phyloP scores from a whole-genome alignment of 2,113 vertebrate species.

The Misgurnus mizolepis region DNA sequence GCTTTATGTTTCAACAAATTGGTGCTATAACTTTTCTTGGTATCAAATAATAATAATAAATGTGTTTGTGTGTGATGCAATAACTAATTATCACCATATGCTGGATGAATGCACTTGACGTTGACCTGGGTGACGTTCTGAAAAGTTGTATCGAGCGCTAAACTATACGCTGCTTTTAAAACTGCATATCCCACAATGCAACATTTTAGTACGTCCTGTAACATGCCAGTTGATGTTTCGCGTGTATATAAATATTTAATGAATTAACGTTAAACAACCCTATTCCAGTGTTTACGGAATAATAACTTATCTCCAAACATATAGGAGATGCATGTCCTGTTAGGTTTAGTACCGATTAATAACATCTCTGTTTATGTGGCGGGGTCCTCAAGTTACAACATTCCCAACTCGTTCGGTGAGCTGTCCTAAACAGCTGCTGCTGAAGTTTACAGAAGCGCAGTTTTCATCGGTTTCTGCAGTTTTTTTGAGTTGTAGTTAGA shows the following conservation, averaged over 20 bases:
- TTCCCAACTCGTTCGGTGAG: conserved; percentile 30
- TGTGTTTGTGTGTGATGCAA: not conserved
- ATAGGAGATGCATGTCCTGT: not conserved
- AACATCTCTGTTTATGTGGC: conserved; percentile 30
- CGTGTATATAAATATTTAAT: not conserved
- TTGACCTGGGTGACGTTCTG: not conserved
- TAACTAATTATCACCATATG: not conserved
- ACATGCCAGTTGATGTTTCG: conserved; percentile 45
- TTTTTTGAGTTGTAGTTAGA: not conserved
- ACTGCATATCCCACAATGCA: conserved; percentile 67
- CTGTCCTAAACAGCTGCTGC: conserved; percentile 43
- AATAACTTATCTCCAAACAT: not conserved
- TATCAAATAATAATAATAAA: not conserved
- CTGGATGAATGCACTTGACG: too few relatives aligned
- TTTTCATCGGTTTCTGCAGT: not conserved
- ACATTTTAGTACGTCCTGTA: not conserved
- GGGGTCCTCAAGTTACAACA: conserved; percentile 64
- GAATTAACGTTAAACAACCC: not conserved
- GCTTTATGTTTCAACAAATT: too few relatives aligned
- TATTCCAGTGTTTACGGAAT: not conserved
- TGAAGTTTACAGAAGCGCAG: not conserved
- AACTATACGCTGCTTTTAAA: not conserved
- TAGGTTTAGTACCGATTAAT: not conserved
- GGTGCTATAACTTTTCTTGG: not conserved
- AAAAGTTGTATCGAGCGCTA: not conserved